Evolutionary conservation across 1,140 invertebrate species (phyloP).

Genomic region (Drosophila lacertosa): DNA sequence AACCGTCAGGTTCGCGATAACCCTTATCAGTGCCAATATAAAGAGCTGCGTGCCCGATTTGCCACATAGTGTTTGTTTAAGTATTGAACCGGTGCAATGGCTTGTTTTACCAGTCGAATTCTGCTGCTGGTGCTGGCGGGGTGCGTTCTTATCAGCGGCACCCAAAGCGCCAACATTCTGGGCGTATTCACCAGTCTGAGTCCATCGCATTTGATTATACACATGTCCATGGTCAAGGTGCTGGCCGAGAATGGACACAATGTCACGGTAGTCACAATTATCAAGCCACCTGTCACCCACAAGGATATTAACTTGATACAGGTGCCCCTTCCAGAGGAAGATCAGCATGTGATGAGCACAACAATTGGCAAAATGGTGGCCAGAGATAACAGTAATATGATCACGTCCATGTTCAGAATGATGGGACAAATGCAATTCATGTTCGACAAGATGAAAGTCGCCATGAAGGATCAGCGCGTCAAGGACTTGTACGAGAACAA

Average conservation of each 20-base stretch:
- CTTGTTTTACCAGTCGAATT: not conserved
- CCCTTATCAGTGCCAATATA: constrained; percentile 16
- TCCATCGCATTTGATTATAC: constrained; percentile 71
- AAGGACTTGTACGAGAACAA: constrained; percentile 57
- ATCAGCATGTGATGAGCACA: constrained; percentile 6
- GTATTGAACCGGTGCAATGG: constrained; percentile 28
- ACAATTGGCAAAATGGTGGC: constrained; percentile 21
- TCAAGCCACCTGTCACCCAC: constrained; percentile 54
- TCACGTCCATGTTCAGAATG: constrained; percentile 4
- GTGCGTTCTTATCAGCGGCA: constrained; percentile 5
- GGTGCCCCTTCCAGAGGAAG: constrained; percentile 38
- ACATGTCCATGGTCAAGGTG: constrained; percentile 66
- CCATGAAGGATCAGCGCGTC: constrained; percentile 43
- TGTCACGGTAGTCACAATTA: constrained; percentile 61
- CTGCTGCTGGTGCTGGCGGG: constrained; percentile 20
- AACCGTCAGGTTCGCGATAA: constrained; percentile 12
- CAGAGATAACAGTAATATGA: constrained; percentile 29
- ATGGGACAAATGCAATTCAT: constrained; percentile 23
- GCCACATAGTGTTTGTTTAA: constrained; percentile 3
- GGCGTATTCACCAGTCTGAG: constrained; percentile 68
- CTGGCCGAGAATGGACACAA: constrained; percentile 72
- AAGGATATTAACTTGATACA: constrained; percentile 50
- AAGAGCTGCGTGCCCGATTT: not conserved
- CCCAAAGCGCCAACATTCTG: constrained; percentile 62
- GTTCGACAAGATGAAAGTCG: constrained; percentile 43